Percentiles rank a stretch among this genome's conserved stretches.
Conservation (phyloP, 2,113 vertebrate genomes). For the Elephantulus edwardii region DNA sequence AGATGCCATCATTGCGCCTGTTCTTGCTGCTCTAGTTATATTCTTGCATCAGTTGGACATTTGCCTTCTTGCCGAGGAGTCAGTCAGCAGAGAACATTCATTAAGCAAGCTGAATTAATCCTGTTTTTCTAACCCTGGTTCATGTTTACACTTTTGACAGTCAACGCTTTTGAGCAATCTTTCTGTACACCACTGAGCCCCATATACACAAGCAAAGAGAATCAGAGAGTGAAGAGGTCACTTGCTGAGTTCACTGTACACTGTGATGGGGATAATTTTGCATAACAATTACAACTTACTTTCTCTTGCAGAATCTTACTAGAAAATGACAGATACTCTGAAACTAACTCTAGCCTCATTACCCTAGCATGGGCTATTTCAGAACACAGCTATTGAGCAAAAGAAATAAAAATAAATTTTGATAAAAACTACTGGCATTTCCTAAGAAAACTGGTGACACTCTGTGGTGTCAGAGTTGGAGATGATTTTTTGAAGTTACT, state of each 20-base stretch:
- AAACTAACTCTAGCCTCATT: not conserved
- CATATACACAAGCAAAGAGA: constrained; percentile 31
- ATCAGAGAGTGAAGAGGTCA: constrained; percentile 47
- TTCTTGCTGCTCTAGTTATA: constrained; percentile 46
- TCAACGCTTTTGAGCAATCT: constrained; percentile 47
- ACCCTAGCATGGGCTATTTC: not conserved
- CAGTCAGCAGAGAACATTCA: constrained; percentile 66
- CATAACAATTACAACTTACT: constrained; percentile 57
- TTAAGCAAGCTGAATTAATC: constrained; percentile 65
- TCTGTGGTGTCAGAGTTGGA: constrained; percentile 4
- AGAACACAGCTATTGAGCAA: constrained; percentile 30
- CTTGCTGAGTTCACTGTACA: constrained; percentile 44
- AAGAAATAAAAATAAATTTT: constrained; percentile 49
- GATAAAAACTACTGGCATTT: constrained; percentile 54
- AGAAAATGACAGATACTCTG: not conserved
- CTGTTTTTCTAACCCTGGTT: constrained; percentile 64
- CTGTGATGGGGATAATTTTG: constrained; percentile 40
- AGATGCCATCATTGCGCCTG: constrained; percentile 38
- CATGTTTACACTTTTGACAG: constrained; percentile 64
- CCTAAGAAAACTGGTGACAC: constrained; percentile 40
- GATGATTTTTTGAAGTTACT: constrained; percentile 18
- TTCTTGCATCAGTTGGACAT: constrained; percentile 42
- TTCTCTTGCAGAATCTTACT: constrained; percentile 31
- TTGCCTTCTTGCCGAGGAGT: constrained; percentile 57
- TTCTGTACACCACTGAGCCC: constrained; percentile 45